Base-by-base conservation (phyloP, 1,140 invertebrate genomes). In the Plectus sambesii region DNA sequence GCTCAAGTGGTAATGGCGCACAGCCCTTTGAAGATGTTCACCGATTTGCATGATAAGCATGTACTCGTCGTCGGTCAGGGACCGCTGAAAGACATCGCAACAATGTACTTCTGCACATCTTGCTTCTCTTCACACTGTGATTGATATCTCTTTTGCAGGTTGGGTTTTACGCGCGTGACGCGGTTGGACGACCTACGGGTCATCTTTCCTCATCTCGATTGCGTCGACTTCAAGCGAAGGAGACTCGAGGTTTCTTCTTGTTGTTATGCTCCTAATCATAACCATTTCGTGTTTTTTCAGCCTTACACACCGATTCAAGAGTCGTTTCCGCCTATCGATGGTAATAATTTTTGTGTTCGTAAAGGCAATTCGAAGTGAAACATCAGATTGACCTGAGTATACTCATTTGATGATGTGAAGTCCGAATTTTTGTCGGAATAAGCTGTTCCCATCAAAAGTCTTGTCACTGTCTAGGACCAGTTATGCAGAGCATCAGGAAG, bases 1-100 rank as follows among this genome's bases (percentile, higher is more conserved):
- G 78, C 81, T 2, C 80, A 82, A 63, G 80, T 83, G 2, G 72
- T 83, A 0, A 78, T 83, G 77, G 79, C 81, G 2, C 81, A 83
- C 62, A 79, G 79, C 48, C 81, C 81, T 1, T 63, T 83, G 6
- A 72, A 72, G 63, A 75, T 81, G 69, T 81, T 81, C 49, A 63
- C 59, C 6, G 68, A 78, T 46, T 80, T 78, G 63, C 78, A 81
- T 53, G 66, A 81, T 51, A 81, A 81, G 58, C 75, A 77, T 55
- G 74, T 80, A 5, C 64, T 83, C 0, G 76, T 82, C 39, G 79
- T 77, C 17, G 81, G 81, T n/a, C 81, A 83, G 64, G 80, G 81
- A 9, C 76, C 76, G 12, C 69, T 79, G 6, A 68, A 64, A 44
- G 76, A 80, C 56, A 82, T 83, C 51, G 80, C 80, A 6, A 69